These are phyloP conservation scores for Rhombomys opimus DNA, from an alignment of 2,113 vertebrate genomes.

Conservation along the genomic window DNA sequence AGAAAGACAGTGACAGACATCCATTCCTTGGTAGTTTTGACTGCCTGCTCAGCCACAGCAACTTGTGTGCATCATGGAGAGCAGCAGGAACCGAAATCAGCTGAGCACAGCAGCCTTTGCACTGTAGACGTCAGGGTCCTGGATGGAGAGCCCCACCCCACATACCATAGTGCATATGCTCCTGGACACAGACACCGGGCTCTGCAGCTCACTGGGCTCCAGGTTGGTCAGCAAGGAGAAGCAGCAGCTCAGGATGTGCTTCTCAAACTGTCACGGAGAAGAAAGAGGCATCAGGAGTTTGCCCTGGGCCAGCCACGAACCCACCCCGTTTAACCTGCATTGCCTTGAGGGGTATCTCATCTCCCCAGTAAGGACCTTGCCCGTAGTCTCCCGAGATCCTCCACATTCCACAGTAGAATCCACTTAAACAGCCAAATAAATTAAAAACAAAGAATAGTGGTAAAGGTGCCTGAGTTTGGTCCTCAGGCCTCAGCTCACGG, in stretches of 20 bases:
- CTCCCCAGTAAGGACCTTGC: neutral
- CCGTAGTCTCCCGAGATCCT: neutral
- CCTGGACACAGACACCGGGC: conserved; percentile 79
- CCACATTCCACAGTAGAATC: neutral
- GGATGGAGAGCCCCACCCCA: neutral
- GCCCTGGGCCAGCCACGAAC: neutral
- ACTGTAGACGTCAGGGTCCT: neutral
- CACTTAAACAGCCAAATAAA: neutral
- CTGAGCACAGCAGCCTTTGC: neutral
- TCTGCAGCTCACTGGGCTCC: conserved; percentile 9
- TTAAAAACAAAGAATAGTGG: neutral
- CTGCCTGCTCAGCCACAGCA: neutral
- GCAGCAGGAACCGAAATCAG: too few species aligned
- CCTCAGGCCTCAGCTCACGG: neutral
- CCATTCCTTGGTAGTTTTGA: neutral
- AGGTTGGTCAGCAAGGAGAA: conserved; percentile 82
- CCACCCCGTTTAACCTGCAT: neutral
- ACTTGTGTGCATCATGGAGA: neutral
- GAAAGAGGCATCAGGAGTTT: neutral
- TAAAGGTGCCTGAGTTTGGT: neutral
- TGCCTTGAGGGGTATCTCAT: neutral
- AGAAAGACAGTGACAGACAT: neutral
- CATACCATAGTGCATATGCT: conserved; percentile 84
- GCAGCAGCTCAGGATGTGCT: conserved; percentile 73
- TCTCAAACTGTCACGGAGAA: conserved; percentile 83